phyloP scores from a whole-genome alignment of 2,113 vertebrate genomes.

The Ceuthmochares aereus region DNA sequence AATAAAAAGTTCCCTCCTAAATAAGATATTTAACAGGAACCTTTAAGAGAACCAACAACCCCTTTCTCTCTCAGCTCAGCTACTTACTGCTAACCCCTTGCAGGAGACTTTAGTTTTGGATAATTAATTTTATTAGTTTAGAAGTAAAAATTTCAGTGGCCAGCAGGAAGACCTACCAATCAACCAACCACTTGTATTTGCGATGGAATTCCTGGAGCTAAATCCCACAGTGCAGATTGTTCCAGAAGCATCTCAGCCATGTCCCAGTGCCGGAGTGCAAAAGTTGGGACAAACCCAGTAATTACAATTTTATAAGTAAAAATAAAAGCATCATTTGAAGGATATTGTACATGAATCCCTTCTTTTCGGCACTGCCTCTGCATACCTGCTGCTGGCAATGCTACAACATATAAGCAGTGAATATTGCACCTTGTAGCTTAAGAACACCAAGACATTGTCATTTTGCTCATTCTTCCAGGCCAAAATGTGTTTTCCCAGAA shows the following conservation, averaged over 20 bases:
- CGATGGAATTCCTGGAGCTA: neutral
- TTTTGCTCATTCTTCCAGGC: constrained; percentile 23
- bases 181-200: neutral
- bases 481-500: neutral
- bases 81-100: neutral
- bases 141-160: neutral
- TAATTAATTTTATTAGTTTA: constrained; percentile 52
- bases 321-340: neutral
- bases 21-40: neutral
- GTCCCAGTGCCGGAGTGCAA: neutral
- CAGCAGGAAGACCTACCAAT: neutral
- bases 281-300: neutral
- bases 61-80: neutral
- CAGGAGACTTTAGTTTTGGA: constrained; percentile 11
- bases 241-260: neutral
- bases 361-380: constrained; percentile 12
- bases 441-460: constrained; percentile 36
- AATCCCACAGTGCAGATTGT: neutral
- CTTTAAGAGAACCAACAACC: neutral
- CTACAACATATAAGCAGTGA: constrained; percentile 3
- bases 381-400: neutral
- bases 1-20: neutral
- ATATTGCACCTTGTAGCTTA: constrained; percentile 24
- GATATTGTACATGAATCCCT: neutral
- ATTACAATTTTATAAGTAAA: neutral